These are phyloP conservation scores for Geotrupes spiniger DNA, from an alignment of 2,888 invertebrate genomes.

Conservation along the genomic window DNA sequence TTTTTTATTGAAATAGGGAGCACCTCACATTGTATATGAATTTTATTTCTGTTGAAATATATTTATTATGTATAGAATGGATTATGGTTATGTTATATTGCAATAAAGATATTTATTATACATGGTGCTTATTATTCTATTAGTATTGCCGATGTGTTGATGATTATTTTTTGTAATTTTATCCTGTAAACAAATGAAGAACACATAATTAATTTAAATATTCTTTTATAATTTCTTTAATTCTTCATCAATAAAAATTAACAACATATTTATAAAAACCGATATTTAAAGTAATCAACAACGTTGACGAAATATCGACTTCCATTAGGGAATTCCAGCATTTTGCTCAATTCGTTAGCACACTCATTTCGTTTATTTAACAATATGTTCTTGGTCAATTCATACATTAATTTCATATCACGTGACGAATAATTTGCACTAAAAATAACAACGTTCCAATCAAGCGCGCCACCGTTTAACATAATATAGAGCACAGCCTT, in stretches of 20 bases:
- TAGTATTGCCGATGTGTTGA: too few species aligned
- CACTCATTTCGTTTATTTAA: constrained; percentile 8
- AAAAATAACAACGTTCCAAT: constrained; percentile 30
- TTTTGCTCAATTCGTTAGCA: constrained; percentile 1
- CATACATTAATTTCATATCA: constrained; percentile 20
- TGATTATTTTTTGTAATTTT: too few species aligned
- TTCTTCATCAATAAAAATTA: constrained; percentile 2
- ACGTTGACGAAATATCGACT: constrained; percentile 19
- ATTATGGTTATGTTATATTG: too few species aligned
- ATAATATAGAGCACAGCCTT: constrained; percentile 42
- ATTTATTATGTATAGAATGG: too few species aligned
- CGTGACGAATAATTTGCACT: constrained; percentile 22
- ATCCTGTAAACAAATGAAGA: too few species aligned
- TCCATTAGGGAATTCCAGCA: not conserved
- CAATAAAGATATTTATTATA: too few species aligned
- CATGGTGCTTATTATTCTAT: too few species aligned
- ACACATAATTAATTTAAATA: too few species aligned
- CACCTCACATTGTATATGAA: too few species aligned
- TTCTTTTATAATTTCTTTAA: not conserved
- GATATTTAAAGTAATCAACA: constrained; percentile 22
- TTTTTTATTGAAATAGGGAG: too few species aligned
- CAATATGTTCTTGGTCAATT: constrained; percentile 15
- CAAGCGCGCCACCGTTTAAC: constrained; percentile 21
- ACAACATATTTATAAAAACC: constrained; percentile 20
- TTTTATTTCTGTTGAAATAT: too few species aligned